A percentile compares a stretch with the other conserved stretches of the same genome.
Evolutionary conservation across 2,113 vertebrate species (phyloP).

Genomic region (Micromys minutus): DNA sequence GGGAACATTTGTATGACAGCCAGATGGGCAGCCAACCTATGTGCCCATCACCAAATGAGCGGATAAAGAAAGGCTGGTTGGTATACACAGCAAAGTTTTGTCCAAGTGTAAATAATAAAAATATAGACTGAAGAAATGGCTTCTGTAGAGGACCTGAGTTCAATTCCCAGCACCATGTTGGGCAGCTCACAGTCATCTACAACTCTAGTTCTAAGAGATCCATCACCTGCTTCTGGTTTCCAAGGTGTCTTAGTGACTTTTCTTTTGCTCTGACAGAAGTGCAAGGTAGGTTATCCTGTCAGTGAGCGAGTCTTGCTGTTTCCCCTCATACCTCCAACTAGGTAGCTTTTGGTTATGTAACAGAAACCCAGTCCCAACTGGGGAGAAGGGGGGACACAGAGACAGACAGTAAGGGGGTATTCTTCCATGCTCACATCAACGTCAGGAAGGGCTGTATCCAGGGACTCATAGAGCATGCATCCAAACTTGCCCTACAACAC

Average conservation of each 20-base stretch:
- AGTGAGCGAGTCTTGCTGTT: background rate
- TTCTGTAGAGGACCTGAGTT: background rate
- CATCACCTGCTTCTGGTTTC: background rate
- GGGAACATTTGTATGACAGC: background rate
- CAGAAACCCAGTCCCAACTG: background rate
- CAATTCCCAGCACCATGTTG: background rate
- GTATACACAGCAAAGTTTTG: background rate
- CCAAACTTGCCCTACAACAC: background rate
- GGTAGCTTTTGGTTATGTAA: background rate
- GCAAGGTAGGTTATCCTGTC: background rate
- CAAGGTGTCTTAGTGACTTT: background rate
- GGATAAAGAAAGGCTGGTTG: background rate
- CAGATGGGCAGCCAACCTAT: background rate
- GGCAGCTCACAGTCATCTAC: background rate
- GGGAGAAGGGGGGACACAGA: rapidly evolving
- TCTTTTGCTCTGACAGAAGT: background rate
- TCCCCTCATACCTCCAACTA: background rate
- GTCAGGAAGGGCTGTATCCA: background rate
- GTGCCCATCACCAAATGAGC: background rate
- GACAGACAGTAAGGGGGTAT: too few species aligned
- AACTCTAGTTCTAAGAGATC: background rate
- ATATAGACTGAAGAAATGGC: background rate
- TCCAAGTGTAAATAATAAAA: background rate
- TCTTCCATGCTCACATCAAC: background rate
- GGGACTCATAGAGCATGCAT: background rate